Evolutionary conservation across 1,140 invertebrate genomes (phyloP).

Genomic region (Caerostris extrusa): DNA sequence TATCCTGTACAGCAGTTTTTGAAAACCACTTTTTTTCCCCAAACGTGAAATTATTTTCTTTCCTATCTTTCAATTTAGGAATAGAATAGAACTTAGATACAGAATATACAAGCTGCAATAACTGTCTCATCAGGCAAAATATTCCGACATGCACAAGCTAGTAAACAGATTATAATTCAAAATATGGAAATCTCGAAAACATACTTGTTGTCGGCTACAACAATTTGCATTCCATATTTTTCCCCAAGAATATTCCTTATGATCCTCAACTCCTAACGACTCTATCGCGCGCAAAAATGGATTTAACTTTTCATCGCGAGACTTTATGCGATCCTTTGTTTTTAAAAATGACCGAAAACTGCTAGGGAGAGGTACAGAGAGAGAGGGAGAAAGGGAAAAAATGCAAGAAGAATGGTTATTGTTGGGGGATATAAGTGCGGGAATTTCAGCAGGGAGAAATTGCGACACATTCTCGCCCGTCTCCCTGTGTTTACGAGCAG

Average conservation of each 20-base stretch:
- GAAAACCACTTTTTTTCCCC: too few relatives aligned
- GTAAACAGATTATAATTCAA: not conserved
- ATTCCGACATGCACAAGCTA: not conserved
- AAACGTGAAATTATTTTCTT: too few relatives aligned
- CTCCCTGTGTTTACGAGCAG: conserved; percentile 50
- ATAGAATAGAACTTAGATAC: too few relatives aligned
- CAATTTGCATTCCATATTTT: not conserved
- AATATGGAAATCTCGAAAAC: not conserved
- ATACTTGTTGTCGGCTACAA: not conserved
- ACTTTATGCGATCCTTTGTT: conserved; percentile 51
- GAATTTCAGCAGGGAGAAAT: conserved; percentile 24
- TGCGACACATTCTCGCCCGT: conserved; percentile 60
- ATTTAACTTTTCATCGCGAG: conserved; percentile 53
- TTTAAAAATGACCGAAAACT: not conserved
- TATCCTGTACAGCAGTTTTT: too few relatives aligned
- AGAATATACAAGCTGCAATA: not conserved
- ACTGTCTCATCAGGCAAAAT: not conserved
- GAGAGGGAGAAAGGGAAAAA: not conserved
- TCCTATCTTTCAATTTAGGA: too few relatives aligned
- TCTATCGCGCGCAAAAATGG: not conserved
- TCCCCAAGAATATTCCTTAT: not conserved
- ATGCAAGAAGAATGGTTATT: conserved; percentile 46
- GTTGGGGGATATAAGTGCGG: conserved; percentile 5
- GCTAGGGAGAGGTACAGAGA: too few relatives aligned
- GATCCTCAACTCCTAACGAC: not conserved